Base-by-base conservation (phyloP, 2,888 invertebrate species). In the Meiosimyza platycephala region DNA sequence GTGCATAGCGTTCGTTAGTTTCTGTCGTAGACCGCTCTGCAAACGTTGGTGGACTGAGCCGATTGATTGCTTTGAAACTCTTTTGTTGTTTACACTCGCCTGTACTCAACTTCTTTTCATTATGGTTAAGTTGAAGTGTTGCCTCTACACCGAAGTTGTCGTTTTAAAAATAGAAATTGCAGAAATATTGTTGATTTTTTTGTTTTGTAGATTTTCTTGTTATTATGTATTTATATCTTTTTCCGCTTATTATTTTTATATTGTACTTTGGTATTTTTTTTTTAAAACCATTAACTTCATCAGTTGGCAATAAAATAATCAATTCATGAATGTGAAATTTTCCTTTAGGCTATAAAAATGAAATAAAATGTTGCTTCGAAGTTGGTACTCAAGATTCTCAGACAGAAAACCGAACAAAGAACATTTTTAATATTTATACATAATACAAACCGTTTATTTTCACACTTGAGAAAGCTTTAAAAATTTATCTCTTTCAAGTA, bases 151-250 rank as follows among this genome's bases (percentile, higher is more conserved):
- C n/a, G n/a, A 6, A 11, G 54, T 54, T 54, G 15, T 54, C 54
- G 13, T 54, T 54, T 54, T 16, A 60, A 60, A 60, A 60, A 60
- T 60, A 60, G 59, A 60, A 28, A 60, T 60, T 60, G 28, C 59
- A 60, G 22, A 11, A 60, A 60, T n/a, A 28, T 12, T 60, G 22
- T 40, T 40, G 9, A 0, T 28, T 33, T 9, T 33, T 60, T 28
- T 40, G n/a, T 40, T 28, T 33, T 6, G 16, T 11, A 12, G 15
- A 15, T 55, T 22, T 28, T 12, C 2, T 33, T 28, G 7, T 22
- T 60, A 33, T 60, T 54, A 16, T 54, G 54, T 16, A 54, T 15
- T 54, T 15, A 16, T 54, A 11, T 54, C 15, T 54, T 54, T 54
- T 54, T 54, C 54, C 16, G 15, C 59, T 9, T 12, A 40, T 40